Base-by-base conservation (phyloP, 2,797 vertebrate species). In the Chelmon rostratus region DNA sequence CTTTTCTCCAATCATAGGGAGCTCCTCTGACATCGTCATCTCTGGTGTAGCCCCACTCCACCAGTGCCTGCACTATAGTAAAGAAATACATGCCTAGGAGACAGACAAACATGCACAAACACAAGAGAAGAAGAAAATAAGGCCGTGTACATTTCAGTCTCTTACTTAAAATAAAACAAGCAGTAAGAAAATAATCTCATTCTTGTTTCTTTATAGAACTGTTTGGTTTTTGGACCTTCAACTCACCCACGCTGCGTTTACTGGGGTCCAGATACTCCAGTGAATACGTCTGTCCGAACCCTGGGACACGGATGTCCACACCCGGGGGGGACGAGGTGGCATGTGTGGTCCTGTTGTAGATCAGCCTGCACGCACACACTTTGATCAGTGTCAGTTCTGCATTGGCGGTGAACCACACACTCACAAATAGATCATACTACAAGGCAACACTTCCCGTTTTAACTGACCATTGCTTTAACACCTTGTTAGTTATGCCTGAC, bases 1-100 rank as follows among this genome's bases (percentile, higher is more conserved):
- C 98, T 91, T 96, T 98, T 77, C 98, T 96, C 98, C 98, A 99
- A 85, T 99, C 98, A 16, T 99, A 99, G 4, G 98, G 98, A 2
- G 98, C 98, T 47, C 97, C 98, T 92, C 95, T 96, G 56, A 99
- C 89, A 38, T 99, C 97, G 70, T 95, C 93, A 16, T 96, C 97
- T 81, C 97, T 95, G 57, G 92, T 96, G 88, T 99, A 99, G 76
- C 98, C 98, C 96, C 96, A 97, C 0, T 96, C 94, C 62, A 96
- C 97, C 80, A 99, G 89, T 13, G 94, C 94, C 82, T 99, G 96
- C 67, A 98, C 98, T 85, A 99, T 94, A 47, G 94, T 96, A 59
- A 98, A 97, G 85, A 99, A 99, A 93, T 99, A 99, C 85, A 96
- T 97, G 75, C 98, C 98, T 99, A 86, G 82, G 82, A 90, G 0